Base-by-base conservation (phyloP, 1,140 invertebrate species). In the Scaptomyza pallida region DNA sequence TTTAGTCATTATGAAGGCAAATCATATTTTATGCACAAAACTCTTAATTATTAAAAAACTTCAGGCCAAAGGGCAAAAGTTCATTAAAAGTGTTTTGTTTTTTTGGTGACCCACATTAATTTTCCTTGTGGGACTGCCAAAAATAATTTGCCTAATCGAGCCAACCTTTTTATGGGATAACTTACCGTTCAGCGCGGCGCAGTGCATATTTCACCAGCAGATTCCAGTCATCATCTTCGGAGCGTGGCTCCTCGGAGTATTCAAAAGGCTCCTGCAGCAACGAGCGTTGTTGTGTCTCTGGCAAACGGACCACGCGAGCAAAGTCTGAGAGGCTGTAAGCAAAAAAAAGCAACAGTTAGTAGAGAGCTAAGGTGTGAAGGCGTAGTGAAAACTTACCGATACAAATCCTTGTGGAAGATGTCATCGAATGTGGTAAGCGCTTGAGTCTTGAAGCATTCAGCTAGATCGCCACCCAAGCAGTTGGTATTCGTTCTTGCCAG, bases 391-490 rank as follows among this genome's bases (percentile, higher is more conserved):
- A 26, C 82, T 92, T 90, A 94, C 93, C 92, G 80, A 82, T 94
- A 94, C 68, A 92, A 90, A 44, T 93, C 93, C 77, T 93, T 93
- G 76, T 94, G 93, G 76, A 96, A 96, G 83, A 96, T 96, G 30
- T 96, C 95, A 43, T 95, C 94, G 51, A 97, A 94, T 0, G 94
- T 95, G 57, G 93, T 93, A 3, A 96, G 82, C 0, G 95, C 95
- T 71, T 94, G 93, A 0, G 95, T 96, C 81, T 96, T 96, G 77
- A 96, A 96, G 82, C 95, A 96, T 77, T 96, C 95, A 1, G 95
- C 95, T 1, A 97, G 92, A 83, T 96, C 95, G 1, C 95, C 95
- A 65, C 93, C 94, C 37, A 96, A 85, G 75, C 95, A 97, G 52
- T 93, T 94, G 63, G 94, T 92, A 45, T 96, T 96, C 0, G 94